Base-by-base conservation (phyloP, 2,888 invertebrate genomes). In the Synergus laeviventris region DNA sequence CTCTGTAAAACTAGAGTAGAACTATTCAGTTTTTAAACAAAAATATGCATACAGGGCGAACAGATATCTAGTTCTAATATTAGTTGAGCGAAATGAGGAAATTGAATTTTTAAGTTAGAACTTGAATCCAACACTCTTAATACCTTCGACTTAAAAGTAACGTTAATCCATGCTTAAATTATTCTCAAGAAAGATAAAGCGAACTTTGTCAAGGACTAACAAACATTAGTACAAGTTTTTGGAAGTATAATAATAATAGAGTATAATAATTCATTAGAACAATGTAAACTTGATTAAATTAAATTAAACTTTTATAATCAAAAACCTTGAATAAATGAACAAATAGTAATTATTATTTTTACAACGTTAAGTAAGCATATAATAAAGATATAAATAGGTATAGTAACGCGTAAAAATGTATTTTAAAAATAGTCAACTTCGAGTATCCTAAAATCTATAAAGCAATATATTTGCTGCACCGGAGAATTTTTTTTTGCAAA, bases 361-460 rank as follows among this genome's bases (percentile, higher is more conserved):
- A 12, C 56, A 59, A 11, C 9, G 14, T 9, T 59, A 59, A 59
- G 24, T 4, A 24, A 21, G 59, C 5, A 59, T 14, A 59, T 59
- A 59, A 59, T 24, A 59, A 56, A 56, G 59, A 14, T 59, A 59
- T 59, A 14, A 14, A 64, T 42, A 42, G 12, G 7, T 54, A 75
- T 73, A 59, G n/a, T 70, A 70, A 12, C 36, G 12, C 11, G 49
- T 49, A 70, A 70, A 70, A 54, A 36, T 9, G 2, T 39, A 12
- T 70, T 31, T 16, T 70, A 70, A 70, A 70, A 49, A 14, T 70
- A 70, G 49, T 70, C 31, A 49, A 54, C 31, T 49, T 49, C 11
- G 31, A 49, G 49, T 59, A 73, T 24, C 64, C n/a, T 60, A 74
- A 70, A 74, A 39, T 74, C 61, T 54, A 75, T 38, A 64, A 75